Evolutionary conservation across 2,113 vertebrate species (phyloP), one percentile per base, ranked within the genome.

Genomic region (Scomber colias): DNA sequence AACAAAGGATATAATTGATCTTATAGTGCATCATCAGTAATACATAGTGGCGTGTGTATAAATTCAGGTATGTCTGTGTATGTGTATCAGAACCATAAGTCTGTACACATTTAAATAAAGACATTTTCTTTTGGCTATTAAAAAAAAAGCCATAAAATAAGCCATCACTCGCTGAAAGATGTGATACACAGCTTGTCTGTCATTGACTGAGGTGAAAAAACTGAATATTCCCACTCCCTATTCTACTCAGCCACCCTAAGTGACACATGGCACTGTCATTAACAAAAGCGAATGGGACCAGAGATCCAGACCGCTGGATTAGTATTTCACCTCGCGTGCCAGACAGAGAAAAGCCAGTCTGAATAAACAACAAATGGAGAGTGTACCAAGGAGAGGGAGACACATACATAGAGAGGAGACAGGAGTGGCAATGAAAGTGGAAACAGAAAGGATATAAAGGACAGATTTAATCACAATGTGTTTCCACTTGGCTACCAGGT

Each of bases 381-480:
- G n/a, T 1, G 27, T 35, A 48, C 54, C 31, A 45, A 65, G 46
- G 56, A 71, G 49, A 71, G 63, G 50, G 53, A 67, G 31, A 70
- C 12, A 35, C 31, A 40, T 40, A 17, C 45, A 48, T 16, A 56
- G 64, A 27, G 51, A 3, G 77, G 69, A 77, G 73, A 70, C 49
- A 55, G 55, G 44, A 70, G 72, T 19, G 55, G 64, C 56, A 68
- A 76, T 56, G 51, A 81, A 21, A 74, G 45, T 63, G 69, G 75
- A 87, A 85, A 89, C 73, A 82, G 49, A 79, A 63, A 70, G 69
- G 80, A 87, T 77, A 78, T 77, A 78, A 77, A 81, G 82, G 79
- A 85, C 66, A 74, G 81, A 88, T 91, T 88, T 87, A 83, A 91
- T 86, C 82, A 77, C 71, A 79, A 57, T 70, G 87, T 75, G 65